These are phyloP conservation scores for Drosophila kohkoa DNA, from an alignment of 1,140 invertebrate species.

Conservation along the genomic window DNA sequence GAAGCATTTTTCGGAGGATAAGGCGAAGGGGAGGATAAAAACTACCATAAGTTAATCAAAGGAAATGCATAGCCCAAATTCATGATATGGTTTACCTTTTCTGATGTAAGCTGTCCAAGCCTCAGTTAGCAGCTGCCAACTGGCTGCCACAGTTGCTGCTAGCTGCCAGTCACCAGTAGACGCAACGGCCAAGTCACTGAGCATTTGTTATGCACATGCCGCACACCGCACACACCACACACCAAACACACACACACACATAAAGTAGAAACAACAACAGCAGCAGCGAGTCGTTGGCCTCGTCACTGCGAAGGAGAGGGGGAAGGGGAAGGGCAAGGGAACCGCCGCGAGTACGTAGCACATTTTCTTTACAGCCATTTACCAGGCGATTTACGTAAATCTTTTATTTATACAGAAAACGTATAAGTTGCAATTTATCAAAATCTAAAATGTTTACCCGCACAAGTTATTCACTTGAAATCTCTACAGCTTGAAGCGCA, in stretches of 20 bases:
- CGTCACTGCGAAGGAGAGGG: not conserved
- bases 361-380: slow-evolving; percentile 82
- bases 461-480: slow-evolving; percentile 84
- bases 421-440: slow-evolving; percentile 84
- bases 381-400: slow-evolving; percentile 83
- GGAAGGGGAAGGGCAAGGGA: not conserved
- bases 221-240: slow-evolving; percentile 42
- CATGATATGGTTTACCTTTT: slow-evolving; percentile 76
- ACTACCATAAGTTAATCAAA: slow-evolving; percentile 44
- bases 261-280: slow-evolving; percentile 9
- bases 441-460: slow-evolving; percentile 84
- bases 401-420: slow-evolving; percentile 83
- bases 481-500: slow-evolving; percentile 62
- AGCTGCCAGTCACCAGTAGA: slow-evolving; percentile 12
- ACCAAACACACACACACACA: slow-evolving; percentile 30
- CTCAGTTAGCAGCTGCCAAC: slow-evolving; percentile 60
- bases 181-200: slow-evolving; percentile 69
- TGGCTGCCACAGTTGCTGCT: slow-evolving; percentile 9
- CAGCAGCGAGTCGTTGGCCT: slow-evolving; percentile 35
- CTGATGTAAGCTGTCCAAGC: slow-evolving; percentile 68
- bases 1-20: not conserved
- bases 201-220: slow-evolving; percentile 76
- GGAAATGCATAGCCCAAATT: slow-evolving; percentile 67
- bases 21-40: not conserved
- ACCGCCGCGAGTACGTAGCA: slow-evolving; percentile 46